Evolutionary conservation across 2,888 invertebrate genomes (phyloP).

Genomic region (Notocelia uddmanniana): DNA sequence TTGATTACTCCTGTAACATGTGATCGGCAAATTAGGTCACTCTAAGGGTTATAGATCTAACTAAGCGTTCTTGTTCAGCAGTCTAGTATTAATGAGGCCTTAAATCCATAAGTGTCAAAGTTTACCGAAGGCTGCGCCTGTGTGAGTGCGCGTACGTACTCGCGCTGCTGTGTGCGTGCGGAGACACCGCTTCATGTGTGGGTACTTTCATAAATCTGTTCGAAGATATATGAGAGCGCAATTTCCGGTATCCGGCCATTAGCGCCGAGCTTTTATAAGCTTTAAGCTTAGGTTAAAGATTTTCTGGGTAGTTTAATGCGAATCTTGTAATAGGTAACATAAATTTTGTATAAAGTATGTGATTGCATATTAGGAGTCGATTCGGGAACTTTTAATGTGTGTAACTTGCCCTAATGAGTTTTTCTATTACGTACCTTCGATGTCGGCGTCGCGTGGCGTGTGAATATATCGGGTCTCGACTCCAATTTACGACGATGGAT

Average conservation of each 20-base stretch:
- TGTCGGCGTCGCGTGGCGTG: constrained; percentile 48
- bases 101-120: constrained; percentile 83
- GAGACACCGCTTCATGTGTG: constrained; percentile 85
- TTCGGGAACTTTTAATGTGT: constrained; percentile 84
- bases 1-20: constrained; percentile 1
- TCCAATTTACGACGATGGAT: constrained; percentile 11
- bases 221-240: constrained; percentile 95
- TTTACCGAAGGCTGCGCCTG: constrained; percentile 62
- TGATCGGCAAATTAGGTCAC: neutral
- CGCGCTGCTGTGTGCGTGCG: constrained; percentile 61
- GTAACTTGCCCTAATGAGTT: constrained; percentile 83
- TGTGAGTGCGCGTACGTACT: constrained; percentile 59
- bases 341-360: constrained; percentile 86
- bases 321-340: constrained; percentile 86
- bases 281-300: constrained; percentile 87
- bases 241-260: constrained; percentile 96
- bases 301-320: constrained; percentile 86
- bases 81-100: constrained; percentile 78
- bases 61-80: constrained; percentile 58
- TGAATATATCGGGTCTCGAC: constrained; percentile 51
- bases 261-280: constrained; percentile 89
- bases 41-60: neutral
- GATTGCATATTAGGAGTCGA: constrained; percentile 85
- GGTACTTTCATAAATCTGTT: constrained; percentile 96
- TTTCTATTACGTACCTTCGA: constrained; percentile 61